phyloP scores from a whole-genome alignment of 2,797 vertebrate species.

The Acanthis flammea region DNA sequence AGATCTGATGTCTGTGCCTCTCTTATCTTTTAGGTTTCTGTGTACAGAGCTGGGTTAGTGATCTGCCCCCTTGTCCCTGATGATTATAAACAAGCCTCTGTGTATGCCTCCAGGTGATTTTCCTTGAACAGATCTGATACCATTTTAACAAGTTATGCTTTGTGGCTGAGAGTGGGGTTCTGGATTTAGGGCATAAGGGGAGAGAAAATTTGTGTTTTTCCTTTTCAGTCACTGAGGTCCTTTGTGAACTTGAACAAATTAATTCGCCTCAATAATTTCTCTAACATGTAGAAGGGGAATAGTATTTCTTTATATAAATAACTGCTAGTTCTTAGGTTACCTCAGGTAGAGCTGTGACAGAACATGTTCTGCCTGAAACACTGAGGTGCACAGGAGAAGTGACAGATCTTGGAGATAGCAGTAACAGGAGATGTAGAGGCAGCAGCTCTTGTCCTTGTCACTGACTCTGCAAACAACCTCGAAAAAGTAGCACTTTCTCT shows the following conservation, averaged over 20 bases:
- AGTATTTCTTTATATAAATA: background rate
- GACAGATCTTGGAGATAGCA: background rate
- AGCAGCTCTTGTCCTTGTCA: background rate
- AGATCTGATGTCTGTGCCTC: background rate
- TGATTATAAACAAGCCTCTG: conserved; percentile 8
- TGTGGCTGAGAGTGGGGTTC: background rate
- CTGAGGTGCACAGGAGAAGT: background rate
- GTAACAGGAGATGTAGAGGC: background rate
- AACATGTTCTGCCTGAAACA: background rate
- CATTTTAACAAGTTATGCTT: background rate
- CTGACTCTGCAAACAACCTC: background rate
- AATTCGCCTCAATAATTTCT: background rate
- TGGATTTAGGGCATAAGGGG: background rate
- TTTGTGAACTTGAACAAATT: background rate
- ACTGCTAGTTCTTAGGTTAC: background rate
- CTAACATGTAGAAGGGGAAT: background rate
- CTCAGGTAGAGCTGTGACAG: background rate
- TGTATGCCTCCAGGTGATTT: background rate
- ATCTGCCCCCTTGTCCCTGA: background rate
- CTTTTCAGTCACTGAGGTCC: background rate
- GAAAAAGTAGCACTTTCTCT: background rate
- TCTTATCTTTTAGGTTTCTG: conserved; percentile 8
- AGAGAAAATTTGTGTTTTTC: background rate
- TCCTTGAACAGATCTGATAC: background rate
- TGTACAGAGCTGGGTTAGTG: background rate